Evolutionary conservation across 2,888 invertebrate species (phyloP).

Genomic region (Emmelina monodactyla): DNA sequence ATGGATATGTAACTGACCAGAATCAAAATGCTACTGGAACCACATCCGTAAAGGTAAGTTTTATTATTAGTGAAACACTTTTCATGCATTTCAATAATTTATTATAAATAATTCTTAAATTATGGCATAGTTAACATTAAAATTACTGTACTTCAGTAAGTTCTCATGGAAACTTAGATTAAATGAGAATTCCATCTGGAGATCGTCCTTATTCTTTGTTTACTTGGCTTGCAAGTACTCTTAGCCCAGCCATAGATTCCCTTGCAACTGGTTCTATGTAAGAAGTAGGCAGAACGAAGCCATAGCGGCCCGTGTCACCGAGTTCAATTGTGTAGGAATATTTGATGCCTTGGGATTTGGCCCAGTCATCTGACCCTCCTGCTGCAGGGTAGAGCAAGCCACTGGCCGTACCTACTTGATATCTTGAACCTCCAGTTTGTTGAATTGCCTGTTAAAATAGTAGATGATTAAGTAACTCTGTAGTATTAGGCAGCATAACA

Average conservation of each 20-base stretch:
- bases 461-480: slow-evolving; percentile 1
- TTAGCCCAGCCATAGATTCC: slow-evolving; percentile 77
- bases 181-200: slow-evolving; percentile 1
- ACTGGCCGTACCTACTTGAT: slow-evolving; percentile 80
- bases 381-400: slow-evolving; percentile 81
- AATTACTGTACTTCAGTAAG: slow-evolving; percentile 10
- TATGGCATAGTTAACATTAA: slow-evolving; percentile 17
- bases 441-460: slow-evolving; percentile 63
- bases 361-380: slow-evolving; percentile 92
- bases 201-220: slow-evolving; percentile 18
- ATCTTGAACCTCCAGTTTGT: slow-evolving; percentile 66
- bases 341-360: slow-evolving; percentile 83
- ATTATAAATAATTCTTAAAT: slow-evolving; percentile 12
- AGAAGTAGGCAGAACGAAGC: slow-evolving; percentile 84
- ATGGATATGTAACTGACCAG: too few species aligned
- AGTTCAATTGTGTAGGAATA: slow-evolving; percentile 91
- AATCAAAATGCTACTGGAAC: too few species aligned
- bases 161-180: slow-evolving; percentile 15
- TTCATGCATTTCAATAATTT: slow-evolving; percentile 8
- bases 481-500: not conserved
- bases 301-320: slow-evolving; percentile 82
- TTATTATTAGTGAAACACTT: too few species aligned
- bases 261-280: slow-evolving; percentile 78
- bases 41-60: too few species aligned
- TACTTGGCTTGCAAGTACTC: slow-evolving; percentile 58